These are phyloP conservation scores for Gymnosoma rotundatum DNA, from an alignment of 2,888 invertebrate species.

Conservation along the genomic window DNA sequence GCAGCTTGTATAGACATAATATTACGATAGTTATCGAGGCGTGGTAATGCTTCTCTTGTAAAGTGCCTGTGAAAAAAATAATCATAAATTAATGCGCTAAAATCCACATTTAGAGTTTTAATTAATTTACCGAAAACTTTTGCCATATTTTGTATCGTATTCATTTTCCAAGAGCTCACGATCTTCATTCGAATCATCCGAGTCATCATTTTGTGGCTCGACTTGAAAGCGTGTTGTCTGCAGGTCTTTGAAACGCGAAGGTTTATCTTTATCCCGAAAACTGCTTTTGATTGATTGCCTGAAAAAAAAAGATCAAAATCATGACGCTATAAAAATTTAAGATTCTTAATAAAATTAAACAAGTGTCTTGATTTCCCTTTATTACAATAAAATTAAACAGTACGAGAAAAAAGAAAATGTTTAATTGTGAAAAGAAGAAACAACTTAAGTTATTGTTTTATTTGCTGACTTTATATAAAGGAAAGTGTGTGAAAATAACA, in stretches of 20 bases:
- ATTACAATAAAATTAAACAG: too few relatives aligned
- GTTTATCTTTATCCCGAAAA: conserved; percentile 86
- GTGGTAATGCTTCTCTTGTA: conserved; percentile 92
- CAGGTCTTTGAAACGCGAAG: conserved; percentile 84
- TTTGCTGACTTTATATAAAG: not conserved
- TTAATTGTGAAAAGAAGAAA: not conserved
- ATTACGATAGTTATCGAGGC: conserved; percentile 94
- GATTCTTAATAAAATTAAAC: not conserved
- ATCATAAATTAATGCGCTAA: not conserved
- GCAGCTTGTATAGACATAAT: conserved; percentile 94
- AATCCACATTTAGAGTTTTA: not conserved
- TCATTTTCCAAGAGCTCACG: conserved; percentile 83
- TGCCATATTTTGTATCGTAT: conserved; percentile 88
- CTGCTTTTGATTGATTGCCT: conserved; percentile 85
- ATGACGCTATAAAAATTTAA: too few relatives aligned
- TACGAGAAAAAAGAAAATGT: too few relatives aligned
- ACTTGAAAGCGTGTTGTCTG: conserved; percentile 86
- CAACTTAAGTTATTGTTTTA: not conserved
- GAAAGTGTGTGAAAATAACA: not conserved
- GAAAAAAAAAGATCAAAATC: not conserved
- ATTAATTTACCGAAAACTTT: conserved; percentile 87
- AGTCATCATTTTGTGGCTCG: conserved; percentile 79
- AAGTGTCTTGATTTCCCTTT: too few relatives aligned
- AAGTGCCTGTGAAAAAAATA: conserved; percentile 85
- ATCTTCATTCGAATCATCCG: conserved; percentile 83